Base-by-base conservation (phyloP, 1,140 invertebrate genomes). In the Nylanderia fulva region DNA sequence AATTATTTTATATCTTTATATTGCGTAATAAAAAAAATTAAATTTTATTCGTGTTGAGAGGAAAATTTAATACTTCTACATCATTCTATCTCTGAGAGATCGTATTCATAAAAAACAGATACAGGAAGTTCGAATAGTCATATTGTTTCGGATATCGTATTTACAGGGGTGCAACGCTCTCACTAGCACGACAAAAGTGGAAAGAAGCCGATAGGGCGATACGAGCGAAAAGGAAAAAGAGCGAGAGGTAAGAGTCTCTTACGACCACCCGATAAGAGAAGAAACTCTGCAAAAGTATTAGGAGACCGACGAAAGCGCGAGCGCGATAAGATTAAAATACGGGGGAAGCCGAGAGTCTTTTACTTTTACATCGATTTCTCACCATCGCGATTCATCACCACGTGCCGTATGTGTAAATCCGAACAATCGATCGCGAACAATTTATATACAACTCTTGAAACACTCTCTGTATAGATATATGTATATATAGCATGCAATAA, bases 241-340 rank as follows among this genome's bases (percentile, higher is more conserved):
- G 66, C 68, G 87, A 84, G 4, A 13, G 45, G 60, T 24, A 4
- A 61, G 83, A 75, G 72, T 66, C 79, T 86, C 56, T 75, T 54
- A 58, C 66, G 60, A 66, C 9, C 56, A 60, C 9, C 39, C 79
- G 88, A 90, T 90, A 90, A 90, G 79, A 90, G 58, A 85, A 90
- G 58, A 85, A 90, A 79, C 88, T 90, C 56, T 66, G 75, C 77
- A 84, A 88, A 87, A 86, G 88, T 89, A 90, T 90, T 86, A 74
- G 86, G 64, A 68, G 82, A 48, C 85, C 87, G 88, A 89, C 85
- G 84, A 89, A 89, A 90, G 85, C 85, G 79, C 15, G 72, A 29
- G 27, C 61, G 54, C 72, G 91, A 92, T 92, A 91, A 92, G 91
- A 92, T 92, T 92, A 92, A 82, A 91, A 86, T 88, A 86, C 85